Percentiles rank a stretch among this genome's conserved stretches.
Evolutionary conservation across 2,797 vertebrate genomes (phyloP).

Genomic region (Sus cebifrons): DNA sequence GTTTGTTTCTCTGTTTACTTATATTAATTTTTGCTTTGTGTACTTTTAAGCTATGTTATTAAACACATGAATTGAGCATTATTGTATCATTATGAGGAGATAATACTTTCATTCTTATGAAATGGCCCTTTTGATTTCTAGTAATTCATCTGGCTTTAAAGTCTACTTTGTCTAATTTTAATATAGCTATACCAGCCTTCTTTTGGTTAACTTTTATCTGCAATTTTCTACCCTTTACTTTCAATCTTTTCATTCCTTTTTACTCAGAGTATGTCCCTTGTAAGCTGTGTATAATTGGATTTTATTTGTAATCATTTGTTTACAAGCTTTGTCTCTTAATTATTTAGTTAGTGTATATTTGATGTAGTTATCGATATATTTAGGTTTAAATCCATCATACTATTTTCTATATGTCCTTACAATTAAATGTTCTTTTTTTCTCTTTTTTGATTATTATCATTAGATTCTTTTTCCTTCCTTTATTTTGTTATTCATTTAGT

Average conservation of each 20-base stretch:
- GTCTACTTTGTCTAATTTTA: constrained; percentile 5
- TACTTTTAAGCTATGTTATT: constrained; percentile 29
- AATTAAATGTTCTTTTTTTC: background rate
- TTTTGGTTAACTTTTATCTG: constrained; percentile 22
- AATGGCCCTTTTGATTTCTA: background rate
- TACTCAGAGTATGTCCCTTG: background rate
- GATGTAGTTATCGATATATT: background rate
- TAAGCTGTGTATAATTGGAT: background rate
- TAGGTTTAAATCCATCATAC: constrained; percentile 15
- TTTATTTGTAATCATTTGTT: background rate
- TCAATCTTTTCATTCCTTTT: background rate
- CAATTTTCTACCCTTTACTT: background rate
- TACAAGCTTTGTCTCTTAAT: constrained; percentile 33
- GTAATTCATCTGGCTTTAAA: background rate
- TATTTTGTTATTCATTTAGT: constrained; percentile 24
- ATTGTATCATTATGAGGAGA: background rate
- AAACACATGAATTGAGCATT: background rate
- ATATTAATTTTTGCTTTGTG: constrained; percentile 11
- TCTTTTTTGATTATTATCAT: background rate
- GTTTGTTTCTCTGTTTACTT: constrained; percentile 27
- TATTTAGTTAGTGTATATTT: background rate
- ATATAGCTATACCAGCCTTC: background rate
- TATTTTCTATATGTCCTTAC: background rate
- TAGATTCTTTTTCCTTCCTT: background rate
- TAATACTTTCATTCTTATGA: background rate